Conservation (phyloP, 23 tunicate genomes). For the Trididemnum clinides region DNA sequence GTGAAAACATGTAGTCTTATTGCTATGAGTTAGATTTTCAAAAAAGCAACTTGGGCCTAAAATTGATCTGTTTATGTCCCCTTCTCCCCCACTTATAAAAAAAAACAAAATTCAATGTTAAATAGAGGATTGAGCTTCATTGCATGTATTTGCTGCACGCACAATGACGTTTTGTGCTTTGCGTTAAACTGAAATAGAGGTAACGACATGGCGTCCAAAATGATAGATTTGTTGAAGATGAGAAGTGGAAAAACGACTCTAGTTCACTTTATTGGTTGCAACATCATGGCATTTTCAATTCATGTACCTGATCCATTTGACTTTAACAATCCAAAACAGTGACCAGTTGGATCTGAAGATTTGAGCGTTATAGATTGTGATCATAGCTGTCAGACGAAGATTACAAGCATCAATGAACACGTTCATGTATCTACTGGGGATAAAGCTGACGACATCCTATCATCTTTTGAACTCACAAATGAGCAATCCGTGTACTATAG, state of each 20-base stretch:
- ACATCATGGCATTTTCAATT: conserved; percentile 2
- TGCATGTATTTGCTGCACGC: too few relatives aligned
- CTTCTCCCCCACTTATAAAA: too few relatives aligned
- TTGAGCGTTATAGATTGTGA: conserved; percentile 8
- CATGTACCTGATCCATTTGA: conserved; percentile 8
- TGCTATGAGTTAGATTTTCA: too few relatives aligned
- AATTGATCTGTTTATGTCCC: too few relatives aligned
- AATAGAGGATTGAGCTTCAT: too few relatives aligned
- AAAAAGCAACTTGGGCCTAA: too few relatives aligned
- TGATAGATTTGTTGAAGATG: neutral
- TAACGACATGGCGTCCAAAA: neutral
- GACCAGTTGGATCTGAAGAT: conserved; percentile 23
- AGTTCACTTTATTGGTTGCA: neutral
- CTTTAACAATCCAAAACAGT: conserved; percentile 29
- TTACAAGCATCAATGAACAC: conserved; percentile 10
- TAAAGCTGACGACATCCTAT: conserved; percentile 31
- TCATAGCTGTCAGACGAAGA: neutral
- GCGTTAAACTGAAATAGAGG: too few relatives aligned
- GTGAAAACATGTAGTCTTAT: too few relatives aligned
- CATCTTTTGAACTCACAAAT: conserved; percentile 1
- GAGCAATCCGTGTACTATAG: neutral
- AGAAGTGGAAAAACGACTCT: neutral
- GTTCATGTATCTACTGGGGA: conserved; percentile 18
- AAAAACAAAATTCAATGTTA: too few relatives aligned
- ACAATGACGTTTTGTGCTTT: too few relatives aligned